Evolutionary conservation across 2,888 invertebrate species (phyloP), one percentile per base, ranked within the genome.

Genomic region (Eilema caniola): DNA sequence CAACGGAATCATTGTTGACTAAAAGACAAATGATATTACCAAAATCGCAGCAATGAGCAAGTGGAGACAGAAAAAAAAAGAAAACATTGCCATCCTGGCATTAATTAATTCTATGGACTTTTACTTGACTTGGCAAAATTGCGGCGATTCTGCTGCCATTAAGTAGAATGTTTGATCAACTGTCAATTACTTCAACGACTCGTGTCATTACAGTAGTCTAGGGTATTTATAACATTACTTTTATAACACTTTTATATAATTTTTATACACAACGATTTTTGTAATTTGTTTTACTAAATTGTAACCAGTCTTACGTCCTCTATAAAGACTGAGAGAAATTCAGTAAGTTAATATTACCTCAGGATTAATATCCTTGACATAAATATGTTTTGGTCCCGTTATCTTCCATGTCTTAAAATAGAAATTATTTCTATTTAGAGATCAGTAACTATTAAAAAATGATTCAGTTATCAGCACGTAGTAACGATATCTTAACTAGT

Each of bases 281-380:
- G 69, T 77, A 61, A 67, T 73, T 72, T 66, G 47, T 71, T 78
- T 83, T 72, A 80, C 82, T 79, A 81, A 74, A 79, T 79, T 66
- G 81, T 81, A 83, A 84, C 86, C 88, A 90, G 89, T 89, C 91
- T 91, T 89, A 78, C 91, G 93, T 93, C 93, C 93, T 92, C 91
- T 78, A 41, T 75, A 75, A 89, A 92, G 89, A 90, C 89, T 79
- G 87, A 89, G 82, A 81, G 76, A 70, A 78, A 74, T 69, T 78
- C 71, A 79, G 76, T 84, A 84, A 85, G 81, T 76, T 60, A 63
- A 64, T 71, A 28, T 69, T 47, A 67, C 53, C 33, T 68, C 69
- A 73, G 75, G 56, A 69, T 59, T 70, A 75, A 80, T 63, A 69
- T 53, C 62, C n/a, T 62, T 33, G 7, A 57, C 14, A 5, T 64